Conservation (phyloP, 2,888 invertebrate species). For the Xestobium rufovillosum region DNA sequence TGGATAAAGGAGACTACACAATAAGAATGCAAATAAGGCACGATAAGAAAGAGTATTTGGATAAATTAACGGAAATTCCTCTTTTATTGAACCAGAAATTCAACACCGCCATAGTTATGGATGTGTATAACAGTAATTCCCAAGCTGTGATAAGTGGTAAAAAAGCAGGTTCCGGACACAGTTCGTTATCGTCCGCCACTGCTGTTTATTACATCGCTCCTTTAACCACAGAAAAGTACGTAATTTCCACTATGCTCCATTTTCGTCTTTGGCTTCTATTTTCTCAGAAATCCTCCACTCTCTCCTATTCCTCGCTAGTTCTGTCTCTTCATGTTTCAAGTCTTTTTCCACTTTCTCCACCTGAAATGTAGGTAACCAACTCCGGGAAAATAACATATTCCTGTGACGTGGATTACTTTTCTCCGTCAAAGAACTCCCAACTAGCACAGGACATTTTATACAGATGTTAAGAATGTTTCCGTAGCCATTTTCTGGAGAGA, state of each 20-base stretch:
- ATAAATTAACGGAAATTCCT: constrained; percentile 74
- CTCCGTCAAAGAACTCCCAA: no score
- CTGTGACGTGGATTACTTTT: no score
- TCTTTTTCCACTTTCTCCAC: no score
- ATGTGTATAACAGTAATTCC: constrained; percentile 63
- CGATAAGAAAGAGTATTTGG: constrained; percentile 76
- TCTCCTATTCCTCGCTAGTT: no score
- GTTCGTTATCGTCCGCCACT: constrained; percentile 47
- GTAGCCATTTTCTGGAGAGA: no score
- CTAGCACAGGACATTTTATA: no score
- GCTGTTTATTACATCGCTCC: constrained; percentile 75
- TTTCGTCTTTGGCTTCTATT: no score
- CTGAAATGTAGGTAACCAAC: no score
- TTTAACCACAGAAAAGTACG: constrained; percentile 77
- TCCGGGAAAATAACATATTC: no score
- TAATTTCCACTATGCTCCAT: constrained; percentile 21
- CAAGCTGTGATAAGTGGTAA: constrained; percentile 71
- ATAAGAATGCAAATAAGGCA: constrained; percentile 84
- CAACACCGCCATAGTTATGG: constrained; percentile 60
- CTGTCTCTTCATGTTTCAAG: no score
- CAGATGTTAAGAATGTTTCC: no score
- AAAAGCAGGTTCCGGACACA: constrained; percentile 48
- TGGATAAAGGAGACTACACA: constrained; percentile 93
- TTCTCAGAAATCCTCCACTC: no score
- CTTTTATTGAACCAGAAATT: constrained; percentile 72